Evolutionary conservation across 2,797 vertebrate species (phyloP), one percentile per base, ranked within the genome.

Genomic region (Mormyrus hasselquistii): DNA sequence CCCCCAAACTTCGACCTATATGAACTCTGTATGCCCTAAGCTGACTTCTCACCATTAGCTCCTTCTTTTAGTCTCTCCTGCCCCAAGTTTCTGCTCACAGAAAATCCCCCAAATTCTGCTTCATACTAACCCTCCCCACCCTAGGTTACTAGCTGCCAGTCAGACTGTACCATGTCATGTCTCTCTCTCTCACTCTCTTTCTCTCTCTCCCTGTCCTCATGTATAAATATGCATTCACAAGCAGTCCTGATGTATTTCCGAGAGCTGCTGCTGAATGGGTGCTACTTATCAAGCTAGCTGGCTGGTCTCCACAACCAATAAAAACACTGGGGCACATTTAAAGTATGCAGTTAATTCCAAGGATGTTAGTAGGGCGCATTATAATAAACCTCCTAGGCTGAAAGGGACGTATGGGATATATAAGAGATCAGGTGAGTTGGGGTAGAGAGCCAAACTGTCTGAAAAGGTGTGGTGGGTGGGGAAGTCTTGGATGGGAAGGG

Each of bases 121-220:
- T 44, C 38, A 79, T 41, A 0, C 34, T n/a, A 44, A 0, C 79
- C 79, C 4, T 0, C 25, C 25, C 22, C 22, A 29, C 65, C 65
- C 65, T 34, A 87, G 38, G 57, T 47, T 87, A 87, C 86, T 87
- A 41, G 65, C 38, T 87, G 86, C 57, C 57, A 87, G 57, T 65
- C 86, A 65, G 34, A 22, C 38, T 65, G 4, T 4, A 87, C 62
- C 57, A 62, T 25, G 57, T 65, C 86, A 49, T 10, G 1, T 59
- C 3, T 49, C 7, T 76, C 69, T 76, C 25, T 41, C 29, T 41
- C 69, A 4, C 73, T 44, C 79, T 50, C 79, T 50, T 4, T 50
- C 82, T 84, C 47, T 50, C 82, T 84, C 82, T 50, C 47, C 7
- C 79, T 25, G 12, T 41, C 73, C 19, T 44, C 41, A 79, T 79